These are phyloP conservation scores for Eueremaeus valkanovi DNA, from an alignment of 2,888 invertebrate species.

Conservation along the genomic window DNA sequence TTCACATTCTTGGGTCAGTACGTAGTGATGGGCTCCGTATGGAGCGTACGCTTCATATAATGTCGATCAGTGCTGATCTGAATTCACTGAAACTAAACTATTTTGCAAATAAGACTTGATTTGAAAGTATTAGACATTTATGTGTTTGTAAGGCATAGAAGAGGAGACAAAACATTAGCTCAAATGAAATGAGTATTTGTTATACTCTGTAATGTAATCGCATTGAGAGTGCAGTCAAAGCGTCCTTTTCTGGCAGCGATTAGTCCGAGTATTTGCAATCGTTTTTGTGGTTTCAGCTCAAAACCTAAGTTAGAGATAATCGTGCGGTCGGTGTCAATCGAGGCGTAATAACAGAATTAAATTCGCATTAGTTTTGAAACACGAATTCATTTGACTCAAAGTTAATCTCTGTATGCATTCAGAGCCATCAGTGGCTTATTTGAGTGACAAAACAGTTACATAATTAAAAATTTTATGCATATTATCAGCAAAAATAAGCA, in stretches of 20 bases:
- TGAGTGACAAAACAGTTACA: neutral
- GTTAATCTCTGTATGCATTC: neutral
- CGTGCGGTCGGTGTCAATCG: conserved; percentile 23
- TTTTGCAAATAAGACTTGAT: too few relatives aligned
- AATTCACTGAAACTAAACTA: too few relatives aligned
- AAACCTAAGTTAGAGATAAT: neutral
- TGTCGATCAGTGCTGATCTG: too few relatives aligned
- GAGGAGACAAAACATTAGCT: too few relatives aligned
- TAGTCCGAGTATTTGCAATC: neutral
- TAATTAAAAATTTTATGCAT: conserved; percentile 16
- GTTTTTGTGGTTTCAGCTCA: conserved; percentile 14
- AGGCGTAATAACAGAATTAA: conserved; percentile 28
- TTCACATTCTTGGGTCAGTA: too few relatives aligned
- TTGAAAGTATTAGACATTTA: too few relatives aligned
- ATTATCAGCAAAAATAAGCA: neutral
- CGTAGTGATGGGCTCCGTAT: too few relatives aligned
- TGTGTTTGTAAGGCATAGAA: too few relatives aligned
- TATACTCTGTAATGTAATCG: too few relatives aligned
- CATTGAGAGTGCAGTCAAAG: too few relatives aligned
- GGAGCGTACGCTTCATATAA: too few relatives aligned
- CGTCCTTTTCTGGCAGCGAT: neutral
- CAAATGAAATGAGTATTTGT: too few relatives aligned
- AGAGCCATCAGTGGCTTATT: neutral
- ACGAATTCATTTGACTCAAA: neutral
- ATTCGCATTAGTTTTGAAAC: conserved; percentile 26